Evolutionary conservation across 2,888 invertebrate species (phyloP), one percentile per base, ranked within the genome.

Genomic region (Zele albiditarsus): DNA sequence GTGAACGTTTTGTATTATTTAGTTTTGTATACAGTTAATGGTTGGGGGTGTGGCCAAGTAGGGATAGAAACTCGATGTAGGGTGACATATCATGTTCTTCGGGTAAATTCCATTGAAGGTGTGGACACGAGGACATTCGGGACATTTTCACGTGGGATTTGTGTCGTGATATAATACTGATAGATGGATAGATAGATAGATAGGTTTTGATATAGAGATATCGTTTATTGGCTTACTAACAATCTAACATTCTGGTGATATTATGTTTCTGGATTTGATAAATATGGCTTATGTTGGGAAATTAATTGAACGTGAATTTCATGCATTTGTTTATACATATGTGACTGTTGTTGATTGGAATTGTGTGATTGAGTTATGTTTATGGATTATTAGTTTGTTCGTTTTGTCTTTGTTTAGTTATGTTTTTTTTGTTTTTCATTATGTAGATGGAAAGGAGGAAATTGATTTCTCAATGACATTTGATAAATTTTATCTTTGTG

Each of bases 221-320:
- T 82, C 83, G 82, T 75, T 80, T 79, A 77, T 80, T 76, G 71
- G 74, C 76, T 78, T 74, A 74, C 71, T 69, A 65, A 38, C 58
- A 27, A 58, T 58, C 60, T 33, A 20, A 69, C 38, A 57, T 69
- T 57, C 33, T 69, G 70, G 70, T 77, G 78, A 78, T 78, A 78
- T 77, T 42, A 71, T 27, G 58, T 57, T 42, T 33, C 28, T 60
- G 38, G 8, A 57, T 33, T 33, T 58, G 38, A 2, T 57, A 20
- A n/a, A 53, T 53, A 53, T 53, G 20, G 20, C 8, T 20, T n/a
- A 20, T 10, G 12, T 76, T 71, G 25, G n/a, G n/a, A n/a, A 80
- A 79, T 80, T 80, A 83, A 86, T 83, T 84, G 83, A 82, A 80
- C 82, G 79, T 83, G 68, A 57, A 53, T 71, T 68, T 62, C 42